phyloP scores from a whole-genome alignment of 2,797 vertebrate genomes.

The Rhyacichthys aspro region DNA sequence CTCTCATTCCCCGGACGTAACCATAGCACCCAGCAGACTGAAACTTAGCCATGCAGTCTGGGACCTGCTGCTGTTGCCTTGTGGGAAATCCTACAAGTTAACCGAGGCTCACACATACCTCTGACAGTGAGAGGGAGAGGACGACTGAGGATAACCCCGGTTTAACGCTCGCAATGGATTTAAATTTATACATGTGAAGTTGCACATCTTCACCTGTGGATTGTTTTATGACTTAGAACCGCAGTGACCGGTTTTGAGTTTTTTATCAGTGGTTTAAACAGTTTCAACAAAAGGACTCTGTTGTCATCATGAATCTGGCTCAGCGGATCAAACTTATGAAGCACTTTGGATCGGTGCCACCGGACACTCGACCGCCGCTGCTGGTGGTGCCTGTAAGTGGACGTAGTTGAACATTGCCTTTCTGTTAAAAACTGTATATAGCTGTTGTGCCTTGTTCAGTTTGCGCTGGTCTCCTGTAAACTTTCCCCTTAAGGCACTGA shows the following conservation, averaged over 20 bases:
- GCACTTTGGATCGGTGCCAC: slow-evolving; percentile 72
- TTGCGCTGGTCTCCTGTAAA: too few relatives aligned
- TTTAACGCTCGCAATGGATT: neutral
- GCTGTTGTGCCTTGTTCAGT: too few relatives aligned
- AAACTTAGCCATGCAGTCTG: slow-evolving; percentile 58
- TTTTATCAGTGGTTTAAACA: neutral
- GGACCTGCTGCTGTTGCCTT: slow-evolving; percentile 40
- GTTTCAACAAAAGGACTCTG: neutral
- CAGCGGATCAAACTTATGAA: slow-evolving; percentile 71
- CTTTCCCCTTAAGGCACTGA: too few relatives aligned
- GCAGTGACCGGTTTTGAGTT: neutral
- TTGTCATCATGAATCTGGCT: slow-evolving; percentile 65
- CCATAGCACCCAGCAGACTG: slow-evolving; percentile 66
- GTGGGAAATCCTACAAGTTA: slow-evolving; percentile 54
- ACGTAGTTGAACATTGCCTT: neutral
- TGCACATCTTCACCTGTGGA: slow-evolving; percentile 9
- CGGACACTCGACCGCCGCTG: slow-evolving; percentile 64
- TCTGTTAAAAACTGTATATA: too few relatives aligned
- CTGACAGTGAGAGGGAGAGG: slow-evolving; percentile 35
- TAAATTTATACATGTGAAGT: neutral
- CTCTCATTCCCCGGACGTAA: slow-evolving; percentile 76
- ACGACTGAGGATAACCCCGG: slow-evolving; percentile 8
- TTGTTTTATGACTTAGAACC: slow-evolving; percentile 2
- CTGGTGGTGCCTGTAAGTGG: slow-evolving; percentile 75
- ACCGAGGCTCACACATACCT: slow-evolving; percentile 30